A percentile compares a stretch with the other conserved stretches of the same genome.
Evolutionary conservation across 2,888 invertebrate genomes (phyloP).

Genomic region (Melinopterus prodromus): DNA sequence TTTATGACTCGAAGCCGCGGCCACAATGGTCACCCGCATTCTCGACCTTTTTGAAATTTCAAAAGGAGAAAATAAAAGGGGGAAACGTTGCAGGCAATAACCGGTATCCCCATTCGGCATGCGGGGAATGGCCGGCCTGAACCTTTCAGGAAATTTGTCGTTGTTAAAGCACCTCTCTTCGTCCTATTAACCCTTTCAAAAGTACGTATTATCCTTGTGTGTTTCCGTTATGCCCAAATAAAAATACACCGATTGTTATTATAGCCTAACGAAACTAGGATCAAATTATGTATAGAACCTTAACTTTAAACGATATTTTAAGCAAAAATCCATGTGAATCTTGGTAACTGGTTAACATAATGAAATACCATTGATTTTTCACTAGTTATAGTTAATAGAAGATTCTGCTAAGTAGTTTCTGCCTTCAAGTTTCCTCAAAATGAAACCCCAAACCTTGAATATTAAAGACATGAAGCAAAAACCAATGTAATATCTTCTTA

Average conservation of each 20-base stretch:
- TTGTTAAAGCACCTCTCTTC: background rate
- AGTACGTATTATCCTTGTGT: background rate
- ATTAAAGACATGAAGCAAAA: too few species aligned
- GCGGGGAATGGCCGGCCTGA: background rate
- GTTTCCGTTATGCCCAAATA: background rate
- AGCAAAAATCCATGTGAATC: too few species aligned
- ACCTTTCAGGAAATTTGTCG: background rate
- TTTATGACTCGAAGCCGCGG: slow-evolving; percentile 20
- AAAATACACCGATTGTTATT: background rate
- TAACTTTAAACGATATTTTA: too few species aligned
- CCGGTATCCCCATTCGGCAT: slow-evolving; percentile 15
- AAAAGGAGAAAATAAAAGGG: slow-evolving; percentile 23
- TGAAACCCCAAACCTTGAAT: too few species aligned
- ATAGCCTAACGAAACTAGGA: too few species aligned
- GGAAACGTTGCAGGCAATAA: slow-evolving; percentile 21
- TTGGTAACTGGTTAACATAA: too few species aligned
- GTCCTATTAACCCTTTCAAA: background rate
- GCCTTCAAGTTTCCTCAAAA: too few species aligned
- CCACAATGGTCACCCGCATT: slow-evolving; percentile 23
- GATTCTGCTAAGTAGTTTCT: too few species aligned
- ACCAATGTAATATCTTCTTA: too few species aligned
- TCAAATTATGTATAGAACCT: too few species aligned
- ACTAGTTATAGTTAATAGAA: too few species aligned
- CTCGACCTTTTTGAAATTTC: slow-evolving; percentile 23
- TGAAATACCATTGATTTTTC: too few species aligned